These are phyloP conservation scores for Picathartes gymnocephalus DNA, from an alignment of 2,113 vertebrate genomes.

Conservation along the genomic window DNA sequence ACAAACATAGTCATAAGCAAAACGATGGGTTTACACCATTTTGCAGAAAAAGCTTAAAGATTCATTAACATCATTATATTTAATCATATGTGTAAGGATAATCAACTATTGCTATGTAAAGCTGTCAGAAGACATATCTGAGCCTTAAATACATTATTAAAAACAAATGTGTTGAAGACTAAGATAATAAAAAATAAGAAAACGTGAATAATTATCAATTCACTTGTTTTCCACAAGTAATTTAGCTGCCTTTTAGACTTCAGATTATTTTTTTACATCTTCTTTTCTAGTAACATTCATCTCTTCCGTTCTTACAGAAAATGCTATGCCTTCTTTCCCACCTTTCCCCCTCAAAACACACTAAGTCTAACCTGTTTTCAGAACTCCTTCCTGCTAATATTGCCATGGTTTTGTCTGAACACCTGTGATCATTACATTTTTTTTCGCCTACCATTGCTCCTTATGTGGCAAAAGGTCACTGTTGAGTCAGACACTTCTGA, in stretches of 20 bases:
- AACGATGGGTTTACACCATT: neutral
- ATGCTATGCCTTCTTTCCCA: neutral
- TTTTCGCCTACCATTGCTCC: neutral
- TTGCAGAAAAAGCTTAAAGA: neutral
- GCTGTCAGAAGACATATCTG: neutral
- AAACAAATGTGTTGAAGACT: neutral
- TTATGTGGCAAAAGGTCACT: neutral
- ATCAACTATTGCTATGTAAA: neutral
- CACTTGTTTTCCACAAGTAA: neutral
- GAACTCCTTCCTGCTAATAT: neutral
- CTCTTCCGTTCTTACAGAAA: neutral
- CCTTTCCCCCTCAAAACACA: neutral
- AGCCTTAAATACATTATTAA: neutral
- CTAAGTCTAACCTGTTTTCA: neutral
- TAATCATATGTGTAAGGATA: neutral
- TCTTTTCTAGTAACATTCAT: neutral
- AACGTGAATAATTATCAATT: neutral
- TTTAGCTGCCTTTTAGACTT: neutral
- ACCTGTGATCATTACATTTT: neutral
- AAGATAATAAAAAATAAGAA: neutral
- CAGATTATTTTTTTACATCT: neutral
- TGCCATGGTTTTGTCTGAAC: neutral
- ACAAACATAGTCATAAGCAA: neutral
- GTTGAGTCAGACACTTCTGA: neutral
- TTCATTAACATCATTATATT: neutral